Percentiles rank a stretch among this genome's conserved stretches.
phyloP scores from a whole-genome alignment of 2,797 vertebrate genomes.

The Spea hammondii region DNA sequence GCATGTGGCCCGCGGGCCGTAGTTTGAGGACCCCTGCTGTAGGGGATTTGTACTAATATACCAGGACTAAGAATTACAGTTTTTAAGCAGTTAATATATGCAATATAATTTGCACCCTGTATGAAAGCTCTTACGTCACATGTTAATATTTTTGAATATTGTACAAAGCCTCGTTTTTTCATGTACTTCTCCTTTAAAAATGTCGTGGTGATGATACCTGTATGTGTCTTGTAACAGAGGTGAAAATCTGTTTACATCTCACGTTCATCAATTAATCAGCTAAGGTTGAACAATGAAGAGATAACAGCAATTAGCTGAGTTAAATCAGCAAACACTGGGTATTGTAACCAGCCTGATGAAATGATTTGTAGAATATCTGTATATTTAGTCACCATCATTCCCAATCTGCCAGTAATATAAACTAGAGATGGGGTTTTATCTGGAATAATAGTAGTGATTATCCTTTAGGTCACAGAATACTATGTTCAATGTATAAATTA shows the following conservation, averaged over 20 bases:
- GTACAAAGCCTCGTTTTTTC: no score
- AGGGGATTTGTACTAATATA: no score
- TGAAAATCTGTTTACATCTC: slow-evolving; percentile 35
- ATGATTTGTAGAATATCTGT: slow-evolving; percentile 37
- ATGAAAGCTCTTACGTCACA: no score
- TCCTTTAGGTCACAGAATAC: slow-evolving; percentile 38
- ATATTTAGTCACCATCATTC: slow-evolving; percentile 35
- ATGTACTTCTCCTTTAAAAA: no score
- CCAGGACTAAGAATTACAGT: no score
- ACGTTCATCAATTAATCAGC: slow-evolving; percentile 41
- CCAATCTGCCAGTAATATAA: slow-evolving; percentile 31
- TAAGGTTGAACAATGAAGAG: slow-evolving; percentile 26
- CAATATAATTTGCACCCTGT: no score
- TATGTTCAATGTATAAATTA: slow-evolving; percentile 47
- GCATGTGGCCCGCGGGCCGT: no score
- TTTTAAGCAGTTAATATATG: no score
- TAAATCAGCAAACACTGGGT: slow-evolving; percentile 40
- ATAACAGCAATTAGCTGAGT: slow-evolving; percentile 41
- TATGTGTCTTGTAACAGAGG: neutral
- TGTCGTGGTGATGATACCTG: neutral
- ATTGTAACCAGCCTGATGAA: slow-evolving; percentile 37
- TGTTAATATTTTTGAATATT: no score
- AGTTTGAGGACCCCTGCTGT: no score
- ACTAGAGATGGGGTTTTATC: slow-evolving; percentile 18
- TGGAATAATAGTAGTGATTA: slow-evolving; percentile 29